Conservation (phyloP, 2,888 invertebrate species). For the Dasysyrphus albostriatus region DNA sequence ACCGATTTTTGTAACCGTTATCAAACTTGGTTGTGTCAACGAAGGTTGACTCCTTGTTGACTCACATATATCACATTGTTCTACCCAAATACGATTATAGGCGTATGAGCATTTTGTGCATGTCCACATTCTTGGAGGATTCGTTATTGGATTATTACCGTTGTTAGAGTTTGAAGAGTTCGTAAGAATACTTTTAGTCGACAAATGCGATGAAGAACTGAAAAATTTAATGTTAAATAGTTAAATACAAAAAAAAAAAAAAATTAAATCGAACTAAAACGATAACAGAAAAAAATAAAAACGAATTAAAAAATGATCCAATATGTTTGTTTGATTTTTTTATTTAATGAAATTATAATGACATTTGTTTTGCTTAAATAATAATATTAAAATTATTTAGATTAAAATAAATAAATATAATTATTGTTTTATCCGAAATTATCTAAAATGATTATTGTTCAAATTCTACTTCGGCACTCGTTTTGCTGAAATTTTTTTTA, state of each 20-base stretch:
- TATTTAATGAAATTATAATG: slow-evolving; percentile 51
- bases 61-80: slow-evolving; percentile 93
- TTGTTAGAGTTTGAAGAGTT: slow-evolving; percentile 77
- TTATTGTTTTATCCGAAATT: slow-evolving; percentile 12
- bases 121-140: slow-evolving; percentile 90
- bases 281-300: not conserved
- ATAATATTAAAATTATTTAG: slow-evolving; percentile 3
- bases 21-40: slow-evolving; percentile 87
- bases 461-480: too few species aligned
- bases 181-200: slow-evolving; percentile 75
- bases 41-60: slow-evolving; percentile 87
- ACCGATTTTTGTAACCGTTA: slow-evolving; percentile 87
- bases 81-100: slow-evolving; percentile 92
- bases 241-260: slow-evolving; percentile 33
- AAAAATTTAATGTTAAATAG: slow-evolving; percentile 19
- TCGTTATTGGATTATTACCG: slow-evolving; percentile 81
- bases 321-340: slow-evolving; percentile 45
- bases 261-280: not conserved
- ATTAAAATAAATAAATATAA: not conserved
- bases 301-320: slow-evolving; percentile 20
- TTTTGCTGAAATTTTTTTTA: too few species aligned
- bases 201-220: slow-evolving; percentile 65
- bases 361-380: slow-evolving; percentile 47
- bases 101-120: slow-evolving; percentile 95
- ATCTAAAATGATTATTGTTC: not conserved